These are phyloP conservation scores for Sminthurides bifidus DNA, from an alignment of 1,140 invertebrate species.

Conservation along the genomic window DNA sequence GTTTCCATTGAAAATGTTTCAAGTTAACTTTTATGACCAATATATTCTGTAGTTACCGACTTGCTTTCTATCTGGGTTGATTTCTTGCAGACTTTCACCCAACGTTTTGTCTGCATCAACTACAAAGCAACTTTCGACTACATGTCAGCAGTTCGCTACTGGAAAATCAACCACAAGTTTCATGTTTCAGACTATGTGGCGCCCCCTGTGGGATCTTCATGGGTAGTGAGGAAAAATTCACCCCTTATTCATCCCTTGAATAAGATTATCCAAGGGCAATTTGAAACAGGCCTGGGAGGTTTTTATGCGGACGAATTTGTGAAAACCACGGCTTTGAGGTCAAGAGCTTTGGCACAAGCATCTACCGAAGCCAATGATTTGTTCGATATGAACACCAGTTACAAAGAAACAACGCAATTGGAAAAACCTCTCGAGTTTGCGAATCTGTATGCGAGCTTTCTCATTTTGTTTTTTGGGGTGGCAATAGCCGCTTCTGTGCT, in stretches of 20 bases:
- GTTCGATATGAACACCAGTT: conserved; percentile 20
- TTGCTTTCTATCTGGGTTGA: too few species aligned
- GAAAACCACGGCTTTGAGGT: conserved; percentile 1
- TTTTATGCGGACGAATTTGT: conserved; percentile 24
- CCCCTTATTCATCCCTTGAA: conserved; percentile 16
- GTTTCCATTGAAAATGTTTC: neutral
- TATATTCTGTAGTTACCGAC: too few species aligned
- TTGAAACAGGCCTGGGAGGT: conserved; percentile 26
- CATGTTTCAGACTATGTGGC: conserved; percentile 28
- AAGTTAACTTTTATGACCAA: too few species aligned
- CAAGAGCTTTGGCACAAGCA: conserved; percentile 8
- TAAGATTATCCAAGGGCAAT: conserved; percentile 6
- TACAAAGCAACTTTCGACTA: conserved; percentile 30
- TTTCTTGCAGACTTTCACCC: conserved; percentile 9
- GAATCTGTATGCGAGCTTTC: conserved; percentile 22
- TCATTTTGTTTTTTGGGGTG: conserved; percentile 19
- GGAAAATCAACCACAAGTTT: conserved; percentile 23
- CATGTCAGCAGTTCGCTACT: conserved; percentile 23
- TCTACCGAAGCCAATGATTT: conserved; percentile 16
- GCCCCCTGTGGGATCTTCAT: conserved; percentile 27
- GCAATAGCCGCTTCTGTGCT: neutral
- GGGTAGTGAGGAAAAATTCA: conserved; percentile 26
- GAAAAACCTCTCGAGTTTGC: conserved; percentile 17
- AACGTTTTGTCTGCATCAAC: conserved; percentile 23
- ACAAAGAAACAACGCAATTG: neutral